These are phyloP conservation scores for Marronus borbonicus DNA, from an alignment of 2,888 invertebrate species.

Conservation along the genomic window DNA sequence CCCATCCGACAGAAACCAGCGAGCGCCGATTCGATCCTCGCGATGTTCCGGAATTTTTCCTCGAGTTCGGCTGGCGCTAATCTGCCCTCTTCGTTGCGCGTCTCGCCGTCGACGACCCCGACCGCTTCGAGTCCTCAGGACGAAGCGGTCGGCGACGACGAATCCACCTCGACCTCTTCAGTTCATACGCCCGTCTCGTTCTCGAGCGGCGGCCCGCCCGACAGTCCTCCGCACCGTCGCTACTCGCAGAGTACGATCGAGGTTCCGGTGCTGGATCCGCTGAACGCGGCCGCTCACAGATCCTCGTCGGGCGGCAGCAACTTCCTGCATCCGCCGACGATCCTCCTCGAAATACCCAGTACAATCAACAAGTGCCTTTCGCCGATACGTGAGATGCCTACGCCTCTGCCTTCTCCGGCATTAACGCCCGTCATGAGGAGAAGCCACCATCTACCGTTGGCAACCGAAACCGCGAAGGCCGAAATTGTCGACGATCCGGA, in stretches of 20 bases:
- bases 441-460: slow-evolving; percentile 59
- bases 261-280: slow-evolving; percentile 78
- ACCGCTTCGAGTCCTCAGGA: slow-evolving; percentile 84
- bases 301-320: slow-evolving; percentile 74
- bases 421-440: slow-evolving; percentile 78
- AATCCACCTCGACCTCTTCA: slow-evolving; percentile 79
- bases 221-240: slow-evolving; percentile 74
- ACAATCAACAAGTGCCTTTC: slow-evolving; percentile 84
- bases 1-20: slow-evolving; percentile 77
- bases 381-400: slow-evolving; percentile 85
- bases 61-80: slow-evolving; percentile 76
- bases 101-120: slow-evolving; percentile 81
- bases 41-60: slow-evolving; percentile 84
- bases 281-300: slow-evolving; percentile 76
- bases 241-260: slow-evolving; percentile 71
- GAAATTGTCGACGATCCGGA: slow-evolving; percentile 69
- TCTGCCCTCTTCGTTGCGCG: slow-evolving; percentile 75
- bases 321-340: slow-evolving; percentile 81
- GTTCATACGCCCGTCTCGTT: slow-evolving; percentile 76
- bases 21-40: slow-evolving; percentile 85
- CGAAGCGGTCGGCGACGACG: slow-evolving; percentile 79
- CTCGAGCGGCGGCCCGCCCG: slow-evolving; percentile 73
- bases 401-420: slow-evolving; percentile 82
- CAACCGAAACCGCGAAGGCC: no score
- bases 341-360: slow-evolving; percentile 84